Percentiles rank a stretch among this genome's conserved stretches.
Conservation (phyloP, 2,888 invertebrate species). For the Scaptomyza parva region DNA sequence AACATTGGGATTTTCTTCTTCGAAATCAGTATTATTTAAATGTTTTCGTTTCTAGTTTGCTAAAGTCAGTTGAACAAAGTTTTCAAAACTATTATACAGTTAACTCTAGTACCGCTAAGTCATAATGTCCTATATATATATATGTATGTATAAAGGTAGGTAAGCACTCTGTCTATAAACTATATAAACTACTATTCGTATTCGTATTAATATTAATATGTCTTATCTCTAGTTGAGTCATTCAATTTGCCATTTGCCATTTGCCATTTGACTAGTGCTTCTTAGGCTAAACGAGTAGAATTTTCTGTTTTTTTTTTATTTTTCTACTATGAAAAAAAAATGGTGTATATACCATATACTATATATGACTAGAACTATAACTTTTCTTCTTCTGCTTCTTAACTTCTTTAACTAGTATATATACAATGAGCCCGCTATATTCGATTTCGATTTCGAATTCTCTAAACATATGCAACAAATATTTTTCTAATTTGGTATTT, state of each 20-base stretch:
- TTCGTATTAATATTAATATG: constrained; percentile 11
- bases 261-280: constrained; percentile 45
- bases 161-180: constrained; percentile 11
- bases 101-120: constrained; percentile 54
- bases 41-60: constrained; percentile 1
- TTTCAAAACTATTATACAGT: constrained; percentile 49
- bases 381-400: too few relatives aligned
- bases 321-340: constrained; percentile 40
- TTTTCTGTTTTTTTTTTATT: constrained; percentile 5
- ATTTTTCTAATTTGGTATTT: constrained; percentile 15
- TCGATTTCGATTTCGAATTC: neutral
- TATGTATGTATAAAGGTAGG: constrained; percentile 16
- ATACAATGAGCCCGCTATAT: constrained; percentile 38
- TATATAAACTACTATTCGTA: neutral
- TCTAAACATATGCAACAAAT: constrained; percentile 64
- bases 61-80: constrained; percentile 42
- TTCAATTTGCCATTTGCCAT: constrained; percentile 48
- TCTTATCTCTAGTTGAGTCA: constrained; percentile 52
- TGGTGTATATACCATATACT: constrained; percentile 12
- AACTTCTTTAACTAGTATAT: constrained; percentile 25
- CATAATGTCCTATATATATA: constrained; percentile 8
- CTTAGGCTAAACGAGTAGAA: constrained; percentile 31
- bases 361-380: constrained; percentile 26
- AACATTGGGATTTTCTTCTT: constrained; percentile 8
- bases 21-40: constrained; percentile 1